Evolutionary conservation across 1,140 invertebrate genomes (phyloP).

Genomic region (Helicoverpa zea): DNA sequence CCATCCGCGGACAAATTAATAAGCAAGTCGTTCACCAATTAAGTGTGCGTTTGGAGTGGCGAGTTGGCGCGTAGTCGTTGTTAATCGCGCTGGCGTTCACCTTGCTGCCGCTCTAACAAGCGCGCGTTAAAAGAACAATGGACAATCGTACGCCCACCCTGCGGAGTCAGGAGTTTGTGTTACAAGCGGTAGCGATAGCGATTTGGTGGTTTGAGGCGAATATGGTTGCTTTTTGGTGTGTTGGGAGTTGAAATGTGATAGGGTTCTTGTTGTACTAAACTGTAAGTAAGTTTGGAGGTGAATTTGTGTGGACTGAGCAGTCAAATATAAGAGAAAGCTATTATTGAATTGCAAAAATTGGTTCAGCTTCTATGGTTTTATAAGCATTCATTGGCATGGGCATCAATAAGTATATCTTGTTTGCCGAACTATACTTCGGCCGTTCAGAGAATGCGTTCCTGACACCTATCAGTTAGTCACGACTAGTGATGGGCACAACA

Average conservation of each 20-base stretch:
- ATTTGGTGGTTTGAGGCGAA: neutral
- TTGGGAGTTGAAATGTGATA: too few species aligned
- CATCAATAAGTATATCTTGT: too few species aligned
- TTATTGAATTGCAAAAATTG: too few species aligned
- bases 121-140: slow-evolving; percentile 85
- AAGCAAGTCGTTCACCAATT: slow-evolving; percentile 70
- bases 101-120: slow-evolving; percentile 75
- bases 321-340: too few species aligned
- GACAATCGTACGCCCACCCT: slow-evolving; percentile 74
- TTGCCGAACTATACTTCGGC: too few species aligned
- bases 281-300: neutral
- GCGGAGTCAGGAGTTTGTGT: slow-evolving; percentile 53
- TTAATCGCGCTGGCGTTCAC: slow-evolving; percentile 76
- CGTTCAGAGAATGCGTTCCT: too few species aligned
- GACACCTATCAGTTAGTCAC: too few species aligned
- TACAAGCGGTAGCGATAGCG: slow-evolving; percentile 31
- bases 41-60: slow-evolving; percentile 60
- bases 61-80: slow-evolving; percentile 66
- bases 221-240: neutral
- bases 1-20: slow-evolving; percentile 63
- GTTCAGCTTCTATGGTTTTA: too few species aligned
- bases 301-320: neutral
- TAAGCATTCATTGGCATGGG: too few species aligned
- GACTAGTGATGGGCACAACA: too few species aligned
- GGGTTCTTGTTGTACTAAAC: too few species aligned